Base-by-base conservation (phyloP, 2,888 invertebrate genomes). In the Synanthedon andrenaeformis region DNA sequence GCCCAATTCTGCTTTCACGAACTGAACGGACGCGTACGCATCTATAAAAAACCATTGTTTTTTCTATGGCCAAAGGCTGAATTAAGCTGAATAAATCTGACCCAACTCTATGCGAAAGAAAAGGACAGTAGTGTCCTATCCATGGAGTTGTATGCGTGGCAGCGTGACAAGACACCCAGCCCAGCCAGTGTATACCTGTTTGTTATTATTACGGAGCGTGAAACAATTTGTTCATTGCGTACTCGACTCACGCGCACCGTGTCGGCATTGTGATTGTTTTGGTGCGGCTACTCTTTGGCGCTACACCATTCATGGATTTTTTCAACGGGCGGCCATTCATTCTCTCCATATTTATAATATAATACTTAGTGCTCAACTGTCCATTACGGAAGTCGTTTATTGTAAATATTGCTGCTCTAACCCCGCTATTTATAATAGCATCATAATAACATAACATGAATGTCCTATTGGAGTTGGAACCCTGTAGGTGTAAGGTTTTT, bases 181-280 rank as follows among this genome's bases (percentile, higher is more conserved):
- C 23, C 23, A 23, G 23, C 23, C 35, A 35, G 14, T 49, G 49
- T 19, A 28, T 53, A 53, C 53, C 55, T 57, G 56, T 54, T 53
- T 52, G 53, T 51, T 50, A 48, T 52, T 54, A 50, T 48, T 53
- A 51, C 57, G 58, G 61, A 54, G 64, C 69, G 66, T 67, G 64
- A 66, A 72, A 70, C 68, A 70, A 74, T 73, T 74, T 65, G 72
- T 70, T 59, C 65, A 69, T 81, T 76, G 71, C 62, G 69, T 69
- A 82, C 61, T 66, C 82, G 42, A 71, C 70, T 78, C 84, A 84
- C 83, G 82, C 80, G 77, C 70, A 58, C 45, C 35, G 35, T 14
- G 62, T 59, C 64, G 66, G 66, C 63, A 70, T 75, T 77, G 73
- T 79, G 75, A 77, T 79, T 82, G 79, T 79, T 82, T 79, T 75